phyloP scores from a whole-genome alignment of 2,113 vertebrate genomes.

The Gadus macrocephalus region DNA sequence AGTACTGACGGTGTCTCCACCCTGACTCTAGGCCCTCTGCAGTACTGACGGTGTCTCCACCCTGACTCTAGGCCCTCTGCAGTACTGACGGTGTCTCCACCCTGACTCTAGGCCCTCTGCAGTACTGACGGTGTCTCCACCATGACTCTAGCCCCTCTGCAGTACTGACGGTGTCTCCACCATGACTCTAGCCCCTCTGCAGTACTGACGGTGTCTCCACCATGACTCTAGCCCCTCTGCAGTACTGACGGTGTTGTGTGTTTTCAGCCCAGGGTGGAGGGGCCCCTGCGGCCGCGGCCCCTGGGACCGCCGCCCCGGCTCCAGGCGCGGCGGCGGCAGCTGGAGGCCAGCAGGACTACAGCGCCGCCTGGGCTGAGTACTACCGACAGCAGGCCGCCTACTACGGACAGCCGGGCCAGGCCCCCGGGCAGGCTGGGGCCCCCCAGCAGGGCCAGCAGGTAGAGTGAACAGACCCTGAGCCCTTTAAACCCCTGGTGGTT shows the following conservation, averaged over 20 bases:
- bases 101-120: no score
- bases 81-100: neutral
- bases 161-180: neutral
- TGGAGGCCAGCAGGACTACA: conserved; percentile 84
- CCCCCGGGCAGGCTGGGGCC: conserved; percentile 75
- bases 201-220: neutral
- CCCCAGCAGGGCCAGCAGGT: conserved; percentile 89
- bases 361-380: conserved; percentile 91
- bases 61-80: no score
- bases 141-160: no score
- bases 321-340: conserved; percentile 69
- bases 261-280: conserved; percentile 64
- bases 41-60: neutral
- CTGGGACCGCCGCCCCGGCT: conserved; percentile 68
- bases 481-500: no score
- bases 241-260: neutral
- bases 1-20: neutral
- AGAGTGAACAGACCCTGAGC: neutral
- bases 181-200: no score
- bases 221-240: no score
- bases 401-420: conserved; percentile 80
- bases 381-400: conserved; percentile 92
- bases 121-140: neutral
- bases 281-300: conserved; percentile 69
- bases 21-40: no score